Evolutionary conservation across 2,113 vertebrate genomes (phyloP).

Genomic region (Pollachius pollachius): DNA sequence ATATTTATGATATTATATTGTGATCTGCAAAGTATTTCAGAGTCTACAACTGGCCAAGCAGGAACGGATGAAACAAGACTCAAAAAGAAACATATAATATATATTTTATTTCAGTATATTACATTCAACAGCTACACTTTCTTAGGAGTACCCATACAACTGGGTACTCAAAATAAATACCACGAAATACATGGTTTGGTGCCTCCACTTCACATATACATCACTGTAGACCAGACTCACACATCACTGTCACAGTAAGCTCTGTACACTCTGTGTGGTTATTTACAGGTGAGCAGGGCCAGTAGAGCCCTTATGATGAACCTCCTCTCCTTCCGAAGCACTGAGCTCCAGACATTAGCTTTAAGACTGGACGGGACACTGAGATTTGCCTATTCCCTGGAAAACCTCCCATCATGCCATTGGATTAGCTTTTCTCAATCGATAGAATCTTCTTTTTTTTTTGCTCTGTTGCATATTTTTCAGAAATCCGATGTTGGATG

Average conservation of each 20-base stretch:
- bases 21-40: too few relatives aligned
- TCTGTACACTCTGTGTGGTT: constrained; percentile 27
- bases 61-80: background rate
- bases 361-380: background rate
- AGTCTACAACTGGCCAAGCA: too few relatives aligned
- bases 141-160: constrained; percentile 44
- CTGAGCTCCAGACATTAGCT: constrained; percentile 37
- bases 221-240: constrained; percentile 32
- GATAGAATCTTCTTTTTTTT: too few relatives aligned
- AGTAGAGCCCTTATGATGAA: too few relatives aligned
- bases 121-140: constrained; percentile 57
- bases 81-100: background rate
- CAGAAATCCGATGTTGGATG: too few relatives aligned
- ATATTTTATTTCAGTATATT: constrained; percentile 37
- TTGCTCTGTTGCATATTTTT: too few relatives aligned
- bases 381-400: constrained; percentile 6
- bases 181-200: constrained; percentile 30
- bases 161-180: constrained; percentile 42
- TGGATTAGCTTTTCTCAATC: too few relatives aligned
- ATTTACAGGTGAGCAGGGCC: constrained; percentile 20
- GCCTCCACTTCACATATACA: constrained; percentile 31
- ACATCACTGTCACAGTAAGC: constrained; percentile 61
- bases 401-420: too few relatives aligned
- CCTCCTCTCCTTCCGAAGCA: background rate
- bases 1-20: too few relatives aligned